phyloP scores from a whole-genome alignment of 1,140 invertebrate species.

The Harlomillsia oculata region DNA sequence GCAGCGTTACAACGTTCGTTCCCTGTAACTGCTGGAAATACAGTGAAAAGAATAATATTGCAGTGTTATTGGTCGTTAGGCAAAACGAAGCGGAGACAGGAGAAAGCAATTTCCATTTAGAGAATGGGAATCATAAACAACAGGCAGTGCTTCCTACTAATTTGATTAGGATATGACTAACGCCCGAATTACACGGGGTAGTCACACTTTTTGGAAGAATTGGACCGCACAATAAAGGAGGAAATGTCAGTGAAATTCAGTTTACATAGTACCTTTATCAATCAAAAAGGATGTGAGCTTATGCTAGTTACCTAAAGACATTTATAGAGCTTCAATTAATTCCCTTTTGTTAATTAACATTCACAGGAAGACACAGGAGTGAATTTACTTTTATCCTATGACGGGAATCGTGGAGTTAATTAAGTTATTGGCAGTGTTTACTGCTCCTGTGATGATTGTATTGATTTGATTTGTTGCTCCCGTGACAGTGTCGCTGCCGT shows the following conservation, averaged over 20 bases:
- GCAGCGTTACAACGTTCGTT: not conserved
- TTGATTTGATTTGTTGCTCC: too few species aligned
- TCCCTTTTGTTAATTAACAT: not conserved
- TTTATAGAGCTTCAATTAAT: too few species aligned
- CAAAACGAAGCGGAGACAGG: not conserved
- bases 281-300: not conserved
- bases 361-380: not conserved
- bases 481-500: too few species aligned
- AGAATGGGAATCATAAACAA: slow-evolving; percentile 28
- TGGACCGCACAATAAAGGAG: too few species aligned
- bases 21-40: too few species aligned
- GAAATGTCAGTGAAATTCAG: slow-evolving; percentile 8
- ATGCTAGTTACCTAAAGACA: too few species aligned
- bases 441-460: not conserved
- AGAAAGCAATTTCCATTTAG: slow-evolving; percentile 25
- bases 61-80: not conserved
- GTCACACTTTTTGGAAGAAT: slow-evolving; percentile 27
- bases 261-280: not conserved
- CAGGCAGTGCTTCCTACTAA: slow-evolving; percentile 23
- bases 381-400: not conserved
- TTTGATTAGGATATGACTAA: slow-evolving; percentile 32
- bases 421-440: too few species aligned
- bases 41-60: not conserved
- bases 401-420: too few species aligned
- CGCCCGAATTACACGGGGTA: slow-evolving; percentile 24